A percentile compares a stretch with the other conserved stretches of the same genome.
Conservation (phyloP, 2,797 vertebrate species). For the Nannoperca australis region DNA sequence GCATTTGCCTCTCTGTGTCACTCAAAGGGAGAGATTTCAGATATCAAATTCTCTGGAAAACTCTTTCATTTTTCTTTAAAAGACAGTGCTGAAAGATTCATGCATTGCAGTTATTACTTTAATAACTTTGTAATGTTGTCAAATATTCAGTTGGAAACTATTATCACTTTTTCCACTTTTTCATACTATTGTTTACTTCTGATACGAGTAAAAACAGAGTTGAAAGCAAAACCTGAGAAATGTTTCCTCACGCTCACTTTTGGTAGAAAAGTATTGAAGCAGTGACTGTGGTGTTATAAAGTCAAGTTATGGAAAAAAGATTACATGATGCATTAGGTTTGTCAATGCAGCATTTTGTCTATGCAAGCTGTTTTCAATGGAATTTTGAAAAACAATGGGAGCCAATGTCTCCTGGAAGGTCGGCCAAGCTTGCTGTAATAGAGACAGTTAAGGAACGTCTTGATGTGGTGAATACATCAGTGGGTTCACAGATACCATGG, state of each 20-base stretch:
- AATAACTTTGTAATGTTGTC: background rate
- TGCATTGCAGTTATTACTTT: background rate
- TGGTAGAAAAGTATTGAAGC: background rate
- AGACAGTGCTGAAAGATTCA: background rate
- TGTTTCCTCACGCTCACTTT: background rate
- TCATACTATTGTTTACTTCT: slow-evolving; percentile 4
- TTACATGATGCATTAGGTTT: slow-evolving; percentile 23
- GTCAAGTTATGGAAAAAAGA: slow-evolving; percentile 12
- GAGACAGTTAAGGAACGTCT: background rate
- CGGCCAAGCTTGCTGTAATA: slow-evolving; percentile 5
- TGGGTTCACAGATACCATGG: background rate
- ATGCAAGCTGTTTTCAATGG: slow-evolving; percentile 41
- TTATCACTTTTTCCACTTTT: background rate
- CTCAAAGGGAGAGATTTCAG: background rate
- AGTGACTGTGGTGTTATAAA: slow-evolving; percentile 20
- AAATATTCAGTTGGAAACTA: background rate
- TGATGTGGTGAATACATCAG: slow-evolving; percentile 24
- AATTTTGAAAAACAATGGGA: slow-evolving; percentile 35
- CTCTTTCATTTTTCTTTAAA: background rate
- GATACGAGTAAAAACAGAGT: slow-evolving; percentile 3
- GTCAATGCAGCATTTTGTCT: slow-evolving; percentile 18
- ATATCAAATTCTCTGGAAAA: background rate
- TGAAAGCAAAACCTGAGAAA: background rate
- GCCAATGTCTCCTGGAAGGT: slow-evolving; percentile 29
- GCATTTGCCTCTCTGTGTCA: too few species aligned